Conservation (phyloP, 2,797 vertebrate genomes). For the Lagorchestes hirsutus region DNA sequence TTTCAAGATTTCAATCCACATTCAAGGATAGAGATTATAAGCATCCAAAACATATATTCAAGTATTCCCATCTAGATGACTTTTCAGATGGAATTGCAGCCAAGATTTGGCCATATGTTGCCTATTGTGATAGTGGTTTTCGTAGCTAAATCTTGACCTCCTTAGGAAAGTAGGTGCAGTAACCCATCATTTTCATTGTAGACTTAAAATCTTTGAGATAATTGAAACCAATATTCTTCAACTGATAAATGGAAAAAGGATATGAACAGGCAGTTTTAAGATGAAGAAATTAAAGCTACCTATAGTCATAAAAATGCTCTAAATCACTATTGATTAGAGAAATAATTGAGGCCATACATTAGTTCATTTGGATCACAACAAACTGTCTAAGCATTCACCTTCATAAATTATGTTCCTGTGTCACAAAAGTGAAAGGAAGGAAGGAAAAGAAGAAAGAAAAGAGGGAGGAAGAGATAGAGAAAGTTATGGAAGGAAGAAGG, state of each 20-base stretch:
- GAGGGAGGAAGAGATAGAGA: background rate
- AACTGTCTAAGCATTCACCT: conserved; percentile 9
- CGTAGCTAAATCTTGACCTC: conserved; percentile 6
- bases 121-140: background rate
- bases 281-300: too few relatives aligned
- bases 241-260: too few relatives aligned
- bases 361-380: conserved; percentile 21
- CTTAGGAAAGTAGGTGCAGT: background rate
- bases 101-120: conserved; percentile 2
- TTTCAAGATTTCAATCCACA: conserved; percentile 23
- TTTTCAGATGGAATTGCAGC: conserved; percentile 2
- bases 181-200: background rate
- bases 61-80: conserved; percentile 37
- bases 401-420: background rate
- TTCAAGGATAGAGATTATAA: background rate
- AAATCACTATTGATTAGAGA: too few relatives aligned
- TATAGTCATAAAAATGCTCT: too few relatives aligned
- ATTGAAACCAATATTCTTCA: background rate
- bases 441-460: conserved; percentile 28
- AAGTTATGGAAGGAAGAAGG: background rate
- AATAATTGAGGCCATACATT: background rate
- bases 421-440: conserved; percentile 23
- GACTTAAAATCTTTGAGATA: background rate
- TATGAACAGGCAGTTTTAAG: too few relatives aligned
- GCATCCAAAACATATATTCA: background rate